Base-by-base conservation (phyloP, 2,113 vertebrate genomes). In the Brachyistius frenatus region DNA sequence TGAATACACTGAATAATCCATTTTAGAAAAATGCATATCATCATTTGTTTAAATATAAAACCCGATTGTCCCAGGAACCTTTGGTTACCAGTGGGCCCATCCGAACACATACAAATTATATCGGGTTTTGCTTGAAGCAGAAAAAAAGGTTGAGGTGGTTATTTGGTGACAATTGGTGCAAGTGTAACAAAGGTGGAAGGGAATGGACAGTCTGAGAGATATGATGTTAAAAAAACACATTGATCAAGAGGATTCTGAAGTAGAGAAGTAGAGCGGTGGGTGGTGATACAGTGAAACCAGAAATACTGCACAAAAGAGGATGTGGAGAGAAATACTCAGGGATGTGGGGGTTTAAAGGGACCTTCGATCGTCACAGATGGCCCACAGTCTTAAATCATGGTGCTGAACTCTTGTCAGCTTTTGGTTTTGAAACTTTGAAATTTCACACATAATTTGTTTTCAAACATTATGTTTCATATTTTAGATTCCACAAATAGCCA, bases 321-420 rank as follows among this genome's bases (percentile, higher is more conserved):
- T 53, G 62, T 76, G 1, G 54, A 86, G 47, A 61, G n/a, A 58
- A 73, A 58, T 6, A 36, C 35, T 73, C 41, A 1, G 37, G 55
- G 46, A 53, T 50, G 65, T 82, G 71, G 47, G 23, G 32, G 71
- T 52, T 60, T 47, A 33, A 46, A 53, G 15, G 68, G 16, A 60
- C 30, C 52, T 82, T 23, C 44, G 73, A 62, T 76, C 73, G 73
- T 75, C 74, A 76, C 61, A 73, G 14, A 76, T 50, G 68, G 52
- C 53, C 36, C 35, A 32, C 49, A 57, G 75, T 39, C 23, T 23
- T 23, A 23, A 23, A 23, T 23, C 66, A 81, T 61, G 83, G 70
- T 63, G 65, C 2, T 41, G 15, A 23, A 1, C 23, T 23, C 50
- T 10, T 60, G 77, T 70, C 53, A 69, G 10, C 47, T 44, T 41